Evolutionary conservation across 2,113 vertebrate species (phyloP).

Genomic region (Mola mola): DNA sequence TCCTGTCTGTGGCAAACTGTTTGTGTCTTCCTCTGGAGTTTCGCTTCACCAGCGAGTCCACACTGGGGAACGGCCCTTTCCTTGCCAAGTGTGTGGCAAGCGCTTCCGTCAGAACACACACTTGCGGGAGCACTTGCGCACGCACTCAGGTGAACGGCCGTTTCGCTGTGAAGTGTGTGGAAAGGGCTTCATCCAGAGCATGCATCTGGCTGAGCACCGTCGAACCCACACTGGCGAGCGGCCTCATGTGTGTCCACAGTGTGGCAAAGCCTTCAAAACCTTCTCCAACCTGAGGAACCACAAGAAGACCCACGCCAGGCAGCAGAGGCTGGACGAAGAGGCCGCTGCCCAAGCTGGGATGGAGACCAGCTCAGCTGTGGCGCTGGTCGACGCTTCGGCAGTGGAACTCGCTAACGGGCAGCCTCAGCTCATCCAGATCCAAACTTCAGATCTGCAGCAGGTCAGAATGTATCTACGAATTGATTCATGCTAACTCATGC

Average conservation of each 20-base stretch:
- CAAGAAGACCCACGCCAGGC: conserved; percentile 86
- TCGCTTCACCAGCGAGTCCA: conserved; percentile 89
- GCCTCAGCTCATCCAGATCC: conserved; percentile 82
- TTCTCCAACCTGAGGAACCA: conserved; percentile 92
- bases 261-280: conserved; percentile 89
- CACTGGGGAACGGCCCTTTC: conserved; percentile 83
- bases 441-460: conserved; percentile 77
- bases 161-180: conserved; percentile 87
- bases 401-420: conserved; percentile 67
- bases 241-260: conserved; percentile 84
- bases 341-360: conserved; percentile 43
- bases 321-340: conserved; percentile 64
- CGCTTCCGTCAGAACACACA: conserved; percentile 91
- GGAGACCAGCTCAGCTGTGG: conserved; percentile 53
- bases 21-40: conserved; percentile 88
- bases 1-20: conserved; percentile 84
- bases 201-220: conserved; percentile 89
- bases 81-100: conserved; percentile 87
- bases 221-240: conserved; percentile 88
- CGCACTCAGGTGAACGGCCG: conserved; percentile 88
- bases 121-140: conserved; percentile 90
- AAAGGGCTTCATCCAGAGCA: conserved; percentile 90
- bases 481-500: too few relatives aligned
- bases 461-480: too few relatives aligned
- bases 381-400: conserved; percentile 59